Percentiles rank a stretch among this genome's conserved stretches.
These are phyloP conservation scores for Cinara cedri DNA, from an alignment of 2,888 invertebrate genomes.

Conservation along the genomic window DNA sequence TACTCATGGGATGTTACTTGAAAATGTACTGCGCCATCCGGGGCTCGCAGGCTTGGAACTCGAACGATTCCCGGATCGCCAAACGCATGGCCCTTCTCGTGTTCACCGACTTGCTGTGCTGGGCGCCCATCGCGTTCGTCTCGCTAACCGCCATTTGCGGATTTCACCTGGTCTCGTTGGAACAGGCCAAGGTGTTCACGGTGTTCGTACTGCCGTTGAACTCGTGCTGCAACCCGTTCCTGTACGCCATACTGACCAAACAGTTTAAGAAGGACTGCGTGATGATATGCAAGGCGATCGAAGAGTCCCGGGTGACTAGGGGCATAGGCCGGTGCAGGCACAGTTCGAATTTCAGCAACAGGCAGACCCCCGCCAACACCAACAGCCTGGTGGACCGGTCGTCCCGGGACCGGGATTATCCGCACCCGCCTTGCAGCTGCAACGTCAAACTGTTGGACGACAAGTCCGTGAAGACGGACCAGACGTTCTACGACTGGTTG, in stretches of 20 bases:
- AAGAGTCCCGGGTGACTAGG: constrained; percentile 87
- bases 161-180: constrained; percentile 85
- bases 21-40: constrained; percentile 98
- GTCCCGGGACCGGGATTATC: constrained; percentile 69
- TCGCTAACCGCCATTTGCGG: constrained; percentile 93
- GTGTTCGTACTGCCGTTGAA: constrained; percentile 95
- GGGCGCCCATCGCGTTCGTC: constrained; percentile 97
- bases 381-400: constrained; percentile 82
- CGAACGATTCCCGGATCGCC: constrained; percentile 94
- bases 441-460: constrained; percentile 68
- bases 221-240: constrained; percentile 96
- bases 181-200: constrained; percentile 91
- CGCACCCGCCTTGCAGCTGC: constrained; percentile 67
- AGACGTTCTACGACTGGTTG: constrained; percentile 62
- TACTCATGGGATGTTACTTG: constrained; percentile 92
- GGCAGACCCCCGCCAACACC: constrained; percentile 85
- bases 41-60: constrained; percentile 96
- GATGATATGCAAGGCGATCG: constrained; percentile 92
- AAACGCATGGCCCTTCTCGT: constrained; percentile 96
- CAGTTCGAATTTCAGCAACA: constrained; percentile 85
- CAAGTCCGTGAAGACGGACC: constrained; percentile 60
- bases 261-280: constrained; percentile 98
- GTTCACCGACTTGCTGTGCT: constrained; percentile 96
- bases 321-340: constrained; percentile 86
- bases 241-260: constrained; percentile 96